A percentile compares a stretch with the other conserved stretches of the same genome.
phyloP scores from a whole-genome alignment of 2,888 invertebrate species.

The Chromoteleia sp. region DNA sequence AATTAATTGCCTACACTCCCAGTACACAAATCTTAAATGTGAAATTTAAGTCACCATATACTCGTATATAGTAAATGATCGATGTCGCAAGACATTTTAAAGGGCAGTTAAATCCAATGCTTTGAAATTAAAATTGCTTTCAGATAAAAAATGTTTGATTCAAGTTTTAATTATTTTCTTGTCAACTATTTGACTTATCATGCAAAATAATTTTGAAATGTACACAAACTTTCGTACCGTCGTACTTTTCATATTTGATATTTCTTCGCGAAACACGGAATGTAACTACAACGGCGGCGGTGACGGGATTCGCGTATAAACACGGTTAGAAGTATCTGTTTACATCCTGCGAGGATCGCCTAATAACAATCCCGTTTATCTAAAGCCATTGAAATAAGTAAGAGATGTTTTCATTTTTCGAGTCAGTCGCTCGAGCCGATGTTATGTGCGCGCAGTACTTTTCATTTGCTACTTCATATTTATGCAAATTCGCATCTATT shows the following conservation, averaged over 20 bases:
- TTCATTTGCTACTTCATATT: conserved; percentile 51
- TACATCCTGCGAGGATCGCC: conserved; percentile 46
- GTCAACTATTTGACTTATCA: background rate
- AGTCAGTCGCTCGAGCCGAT: conserved; percentile 24
- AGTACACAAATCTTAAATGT: no score
- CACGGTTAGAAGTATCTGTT: conserved; percentile 48
- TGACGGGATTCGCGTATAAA: conserved; percentile 36
- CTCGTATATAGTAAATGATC: no score
- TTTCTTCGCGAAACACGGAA: conserved; percentile 20
- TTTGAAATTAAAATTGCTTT: no score
- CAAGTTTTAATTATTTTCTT: background rate
- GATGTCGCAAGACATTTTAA: no score
- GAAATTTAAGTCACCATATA: no score
- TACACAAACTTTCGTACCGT: background rate
- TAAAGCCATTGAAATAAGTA: conserved; percentile 58
- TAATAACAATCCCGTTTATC: conserved; percentile 60
- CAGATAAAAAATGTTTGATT: background rate
- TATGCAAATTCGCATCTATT: conserved; percentile 56
- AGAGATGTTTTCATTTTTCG: conserved; percentile 56
- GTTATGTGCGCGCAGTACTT: conserved; percentile 20
- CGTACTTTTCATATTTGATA: background rate
- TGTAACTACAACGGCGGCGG: conserved; percentile 12
- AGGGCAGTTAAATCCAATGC: no score
- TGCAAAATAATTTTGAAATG: background rate
- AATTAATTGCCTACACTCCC: no score